Percentiles rank a stretch among this genome's conserved stretches.
These are phyloP conservation scores for Porites lobata DNA, from an alignment of 92 coral and sea anemone species.

Conservation along the genomic window DNA sequence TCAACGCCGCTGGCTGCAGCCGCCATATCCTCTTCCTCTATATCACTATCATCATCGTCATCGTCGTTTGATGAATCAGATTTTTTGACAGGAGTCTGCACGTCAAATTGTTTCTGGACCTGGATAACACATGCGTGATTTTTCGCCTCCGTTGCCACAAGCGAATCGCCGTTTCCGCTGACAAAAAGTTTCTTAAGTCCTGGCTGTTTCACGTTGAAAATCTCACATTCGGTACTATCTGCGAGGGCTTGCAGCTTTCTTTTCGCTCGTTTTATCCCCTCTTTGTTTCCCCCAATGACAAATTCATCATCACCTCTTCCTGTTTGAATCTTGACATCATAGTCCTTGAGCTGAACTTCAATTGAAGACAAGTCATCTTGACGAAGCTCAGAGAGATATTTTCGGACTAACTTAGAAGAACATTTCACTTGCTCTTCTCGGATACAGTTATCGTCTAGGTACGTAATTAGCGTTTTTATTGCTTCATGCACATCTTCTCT, in stretches of 20 bases:
- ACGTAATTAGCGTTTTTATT: constrained; percentile 49
- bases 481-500: constrained; percentile 66
- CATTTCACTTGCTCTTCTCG: constrained; percentile 52
- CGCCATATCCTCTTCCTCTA: no score
- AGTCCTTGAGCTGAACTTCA: constrained; percentile 48
- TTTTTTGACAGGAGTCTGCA: neutral
- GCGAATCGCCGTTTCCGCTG: constrained; percentile 68
- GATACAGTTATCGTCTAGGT: constrained; percentile 67
- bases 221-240: neutral
- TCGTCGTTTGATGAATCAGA: constrained; percentile 39
- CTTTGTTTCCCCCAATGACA: constrained; percentile 73
- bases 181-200: constrained; percentile 69
- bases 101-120: constrained; percentile 4
- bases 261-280: constrained; percentile 56
- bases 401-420: constrained; percentile 53
- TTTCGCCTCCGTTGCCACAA: constrained; percentile 67
- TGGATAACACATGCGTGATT: constrained; percentile 74
- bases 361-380: constrained; percentile 61
- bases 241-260: constrained; percentile 36
- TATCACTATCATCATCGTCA: no score
- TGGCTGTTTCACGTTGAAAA: constrained; percentile 66
- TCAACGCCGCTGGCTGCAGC: no score
- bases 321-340: constrained; percentile 55
- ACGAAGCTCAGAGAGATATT: constrained; percentile 67
- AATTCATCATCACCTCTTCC: constrained; percentile 55